phyloP scores from a whole-genome alignment of 2,113 vertebrate genomes.

The Cynoglossus semilaevis region DNA sequence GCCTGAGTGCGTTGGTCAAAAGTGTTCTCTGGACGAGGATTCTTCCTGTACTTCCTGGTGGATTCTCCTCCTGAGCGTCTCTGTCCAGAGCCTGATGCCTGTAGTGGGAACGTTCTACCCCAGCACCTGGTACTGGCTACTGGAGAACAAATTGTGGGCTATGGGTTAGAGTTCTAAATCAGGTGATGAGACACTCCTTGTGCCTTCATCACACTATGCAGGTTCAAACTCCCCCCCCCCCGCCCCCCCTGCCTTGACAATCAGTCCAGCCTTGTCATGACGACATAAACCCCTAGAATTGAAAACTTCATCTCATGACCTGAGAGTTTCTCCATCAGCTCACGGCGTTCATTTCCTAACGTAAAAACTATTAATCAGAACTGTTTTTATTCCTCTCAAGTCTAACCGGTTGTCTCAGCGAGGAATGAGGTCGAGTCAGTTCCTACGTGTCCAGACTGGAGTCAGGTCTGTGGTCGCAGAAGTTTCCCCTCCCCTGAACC shows the following conservation, averaged over 20 bases:
- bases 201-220: conserved; percentile 71
- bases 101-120: too few species aligned
- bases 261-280: conserved; percentile 33
- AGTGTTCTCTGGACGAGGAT: too few species aligned
- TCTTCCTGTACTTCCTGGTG: too few species aligned
- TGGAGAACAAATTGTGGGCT: too few species aligned
- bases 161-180: conserved; percentile 2
- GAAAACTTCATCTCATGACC: neutral
- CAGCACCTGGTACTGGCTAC: too few species aligned
- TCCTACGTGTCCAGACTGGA: conserved; percentile 35
- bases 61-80: too few species aligned
- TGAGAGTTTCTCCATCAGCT: neutral
- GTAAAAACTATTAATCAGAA: conserved; percentile 4
- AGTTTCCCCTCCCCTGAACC: conserved; percentile 25
- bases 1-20: too few species aligned
- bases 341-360: neutral
- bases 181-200: conserved; percentile 40
- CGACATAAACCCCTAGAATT: too few species aligned
- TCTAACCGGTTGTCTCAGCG: neutral
- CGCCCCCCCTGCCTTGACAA: conserved; percentile 57
- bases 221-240: conserved; percentile 23
- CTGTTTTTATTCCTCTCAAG: conserved; percentile 24
- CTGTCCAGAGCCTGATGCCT: too few species aligned
- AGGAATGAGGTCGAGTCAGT: conserved; percentile 44
- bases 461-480: conserved; percentile 9